Base-by-base conservation (phyloP, 1,140 invertebrate species). In the Cotesia chilonis region DNA sequence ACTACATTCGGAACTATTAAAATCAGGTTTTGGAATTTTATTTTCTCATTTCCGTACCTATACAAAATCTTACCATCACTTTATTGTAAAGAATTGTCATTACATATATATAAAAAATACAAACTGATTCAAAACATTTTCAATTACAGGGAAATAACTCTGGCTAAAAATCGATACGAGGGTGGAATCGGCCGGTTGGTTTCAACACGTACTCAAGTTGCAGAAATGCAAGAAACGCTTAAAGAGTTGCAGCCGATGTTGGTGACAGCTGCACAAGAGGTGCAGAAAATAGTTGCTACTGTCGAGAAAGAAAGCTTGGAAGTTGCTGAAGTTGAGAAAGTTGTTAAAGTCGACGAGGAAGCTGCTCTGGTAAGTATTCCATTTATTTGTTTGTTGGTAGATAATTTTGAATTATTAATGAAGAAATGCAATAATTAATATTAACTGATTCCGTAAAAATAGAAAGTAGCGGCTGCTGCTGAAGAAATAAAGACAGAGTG, bases 401-500 rank as follows among this genome's bases (percentile, higher is more conserved):
- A 35, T 54, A 3, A 28, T 54, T 70, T 59, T 38, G 9, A 51
- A 68, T 54, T 57, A 47, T 10, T 47, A 3, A 47, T 47, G 2
- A 47, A 41, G 10, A 5, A 47, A 1, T 47, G 6, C 2, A 1
- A 10, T 47, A 10, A 47, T 9, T 47, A 47, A 47, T 28, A 47
- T 47, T 2, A 47, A 47, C 28, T 47, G 5, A 0, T 47, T 47
- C 7, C 3, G 1, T 28, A 6, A 47, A 47, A 9, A 68, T 20
- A 84, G 84, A 36, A 75, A 76, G 82, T 81, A 1, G 86, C 82
- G 84, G 94, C 93, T 0, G 92, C 93, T 84, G 96, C 92, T 6
- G 91, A 93, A 76, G 89, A 88, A 41, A 98, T 99, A 68, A 98
- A 97, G 88, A 91, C 96, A 71, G 97, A 99, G 81, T 99, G 97